A percentile compares a stretch with the other conserved stretches of the same genome.
These are phyloP conservation scores for Alosa alosa DNA, from an alignment of 2,113 vertebrate genomes.

Conservation along the genomic window DNA sequence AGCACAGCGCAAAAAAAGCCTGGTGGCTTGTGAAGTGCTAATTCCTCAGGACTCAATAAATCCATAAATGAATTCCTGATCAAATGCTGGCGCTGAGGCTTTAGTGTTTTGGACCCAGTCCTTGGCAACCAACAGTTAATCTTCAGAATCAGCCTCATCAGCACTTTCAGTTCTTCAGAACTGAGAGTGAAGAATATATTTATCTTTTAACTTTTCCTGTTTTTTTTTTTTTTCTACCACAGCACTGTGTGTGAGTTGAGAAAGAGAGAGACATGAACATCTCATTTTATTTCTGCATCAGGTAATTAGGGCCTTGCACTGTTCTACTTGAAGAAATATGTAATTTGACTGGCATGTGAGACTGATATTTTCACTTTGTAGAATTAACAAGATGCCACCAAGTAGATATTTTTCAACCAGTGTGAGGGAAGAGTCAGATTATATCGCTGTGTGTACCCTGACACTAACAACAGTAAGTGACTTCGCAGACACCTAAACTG, in stretches of 20 bases:
- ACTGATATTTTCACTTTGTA: background rate
- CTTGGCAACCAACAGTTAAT: slow-evolving; percentile 24
- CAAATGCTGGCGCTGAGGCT: slow-evolving; percentile 31
- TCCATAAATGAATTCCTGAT: slow-evolving; percentile 37
- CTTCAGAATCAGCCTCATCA: slow-evolving; percentile 33
- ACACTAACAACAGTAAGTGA: background rate
- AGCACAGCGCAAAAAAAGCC: background rate
- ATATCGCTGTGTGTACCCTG: background rate
- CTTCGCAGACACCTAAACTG: background rate
- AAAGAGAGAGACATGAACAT: background rate
- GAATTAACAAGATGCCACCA: background rate
- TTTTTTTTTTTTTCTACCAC: background rate
- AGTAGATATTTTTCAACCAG: background rate
- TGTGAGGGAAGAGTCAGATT: background rate
- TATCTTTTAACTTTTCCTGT: background rate
- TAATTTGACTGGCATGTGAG: background rate
- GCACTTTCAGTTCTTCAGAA: slow-evolving; percentile 30
- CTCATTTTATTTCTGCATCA: background rate
- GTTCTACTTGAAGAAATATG: background rate
- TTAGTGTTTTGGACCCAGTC: slow-evolving; percentile 23
- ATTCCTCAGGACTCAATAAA: slow-evolving; percentile 37
- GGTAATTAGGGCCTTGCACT: background rate
- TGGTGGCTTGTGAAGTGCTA: slow-evolving; percentile 4
- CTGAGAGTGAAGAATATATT: background rate
- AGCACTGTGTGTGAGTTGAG: background rate